Evolutionary conservation across 2,113 vertebrate genomes (phyloP).

Genomic region (Oreotrochilus melanogaster): DNA sequence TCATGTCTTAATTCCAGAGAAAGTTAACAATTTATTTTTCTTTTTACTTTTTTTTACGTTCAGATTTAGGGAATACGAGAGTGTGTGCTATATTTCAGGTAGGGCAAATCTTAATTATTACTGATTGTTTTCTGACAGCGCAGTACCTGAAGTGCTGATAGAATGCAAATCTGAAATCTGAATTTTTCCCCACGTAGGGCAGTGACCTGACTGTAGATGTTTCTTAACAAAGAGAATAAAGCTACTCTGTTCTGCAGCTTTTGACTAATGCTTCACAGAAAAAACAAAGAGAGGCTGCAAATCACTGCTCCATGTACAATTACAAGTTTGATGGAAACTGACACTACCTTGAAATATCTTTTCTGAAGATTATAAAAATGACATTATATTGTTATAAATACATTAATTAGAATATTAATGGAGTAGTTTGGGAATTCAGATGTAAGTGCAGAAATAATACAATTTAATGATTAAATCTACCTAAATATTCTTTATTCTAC

Average conservation of each 20-base stretch:
- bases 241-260: background rate
- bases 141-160: background rate
- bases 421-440: background rate
- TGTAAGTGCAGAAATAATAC: background rate
- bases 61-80: background rate
- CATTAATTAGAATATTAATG: background rate
- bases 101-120: conserved; percentile 37
- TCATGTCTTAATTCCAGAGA: background rate
- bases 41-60: background rate
- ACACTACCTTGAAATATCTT: background rate
- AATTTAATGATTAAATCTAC: background rate
- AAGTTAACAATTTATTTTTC: background rate
- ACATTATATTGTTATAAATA: background rate
- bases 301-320: background rate
- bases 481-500: background rate
- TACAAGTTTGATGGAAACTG: background rate
- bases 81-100: background rate
- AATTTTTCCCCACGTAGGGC: conserved; percentile 20
- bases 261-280: conserved; percentile 15
- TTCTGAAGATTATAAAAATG: conserved; percentile 6
- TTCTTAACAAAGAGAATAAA: conserved; percentile 33
- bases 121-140: conserved; percentile 24
- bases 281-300: background rate
- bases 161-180: conserved; percentile 28
- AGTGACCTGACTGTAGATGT: background rate